Evolutionary conservation across 2,888 invertebrate genomes (phyloP), one percentile per base, ranked within the genome.

Genomic region (Subacronicta megacephala): DNA sequence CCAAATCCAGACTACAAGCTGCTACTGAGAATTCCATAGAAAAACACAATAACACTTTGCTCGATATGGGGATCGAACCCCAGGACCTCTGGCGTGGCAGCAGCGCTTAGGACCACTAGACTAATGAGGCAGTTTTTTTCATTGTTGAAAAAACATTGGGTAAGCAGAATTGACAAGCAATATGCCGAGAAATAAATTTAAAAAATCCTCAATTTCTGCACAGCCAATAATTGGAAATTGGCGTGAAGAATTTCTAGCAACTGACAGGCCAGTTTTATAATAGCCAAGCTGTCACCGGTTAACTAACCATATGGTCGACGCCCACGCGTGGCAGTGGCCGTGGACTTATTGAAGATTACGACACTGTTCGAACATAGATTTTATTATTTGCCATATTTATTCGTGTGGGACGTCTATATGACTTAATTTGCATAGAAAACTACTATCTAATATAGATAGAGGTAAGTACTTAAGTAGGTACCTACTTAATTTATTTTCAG

Each of bases 231-330:
- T 20, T 62, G 62, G 47, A 68, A 66, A 62, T 66, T 74, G 41
- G 29, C 56, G 55, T 53, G 37, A 50, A 51, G 47, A 52, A 63
- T 49, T 50, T 57, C 38, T 46, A 31, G 23, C 37, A 36, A 47
- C 26, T 10, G 10, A 3, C 26, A 10, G 9, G 23, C 9, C 15
- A 17, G 37, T 51, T 47, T 56, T 44, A 45, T 62, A 60, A 51
- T 54, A 58, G 36, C 37, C 10, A 15, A 53, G 52, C 59, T 72
- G 67, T 61, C 70, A 65, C 68, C 45, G 29, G 1, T 61, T 2
- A 38, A 52, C 54, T 62, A 54, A 33, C 82, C 83, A 83, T 81
- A 83, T 82, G 83, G 82, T 66, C 49, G 46, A 26, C 61, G 54
- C 83, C 83, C 70, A 82, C 83, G 60, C 66, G 43, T 37, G 71